Conservation (phyloP, 2,113 vertebrate species). For the Hydrolagus affinis region DNA sequence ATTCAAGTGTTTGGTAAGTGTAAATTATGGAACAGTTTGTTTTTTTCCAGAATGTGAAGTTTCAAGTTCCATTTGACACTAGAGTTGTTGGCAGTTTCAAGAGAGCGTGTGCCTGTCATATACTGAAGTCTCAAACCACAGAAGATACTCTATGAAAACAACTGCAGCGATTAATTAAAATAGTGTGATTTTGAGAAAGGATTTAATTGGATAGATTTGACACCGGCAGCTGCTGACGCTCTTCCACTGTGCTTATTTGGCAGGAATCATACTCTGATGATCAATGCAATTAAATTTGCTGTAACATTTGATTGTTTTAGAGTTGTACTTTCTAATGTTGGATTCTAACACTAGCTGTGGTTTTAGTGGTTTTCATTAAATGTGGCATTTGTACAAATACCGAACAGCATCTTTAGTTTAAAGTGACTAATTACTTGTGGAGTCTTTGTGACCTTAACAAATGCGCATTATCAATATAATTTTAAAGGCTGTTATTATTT, state of each 20-base stretch:
- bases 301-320: background rate
- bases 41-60: background rate
- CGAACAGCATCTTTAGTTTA: background rate
- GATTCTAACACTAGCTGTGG: background rate
- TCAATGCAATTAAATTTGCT: background rate
- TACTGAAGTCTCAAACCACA: background rate
- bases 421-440: background rate
- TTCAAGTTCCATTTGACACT: background rate
- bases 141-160: background rate
- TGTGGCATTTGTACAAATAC: background rate
- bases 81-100: background rate
- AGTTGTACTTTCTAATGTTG: background rate
- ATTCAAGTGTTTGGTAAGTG: too few species aligned
- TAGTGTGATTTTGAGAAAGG: background rate
- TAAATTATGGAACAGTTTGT: background rate
- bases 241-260: background rate
- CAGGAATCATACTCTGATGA: background rate
- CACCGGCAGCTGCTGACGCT: background rate
- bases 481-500: background rate
- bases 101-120: background rate
- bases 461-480: background rate
- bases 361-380: background rate
- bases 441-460: background rate
- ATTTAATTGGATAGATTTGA: background rate
- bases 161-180: background rate